Base-by-base conservation (phyloP, 1,140 invertebrate species). In the Anastrepha obliqua region DNA sequence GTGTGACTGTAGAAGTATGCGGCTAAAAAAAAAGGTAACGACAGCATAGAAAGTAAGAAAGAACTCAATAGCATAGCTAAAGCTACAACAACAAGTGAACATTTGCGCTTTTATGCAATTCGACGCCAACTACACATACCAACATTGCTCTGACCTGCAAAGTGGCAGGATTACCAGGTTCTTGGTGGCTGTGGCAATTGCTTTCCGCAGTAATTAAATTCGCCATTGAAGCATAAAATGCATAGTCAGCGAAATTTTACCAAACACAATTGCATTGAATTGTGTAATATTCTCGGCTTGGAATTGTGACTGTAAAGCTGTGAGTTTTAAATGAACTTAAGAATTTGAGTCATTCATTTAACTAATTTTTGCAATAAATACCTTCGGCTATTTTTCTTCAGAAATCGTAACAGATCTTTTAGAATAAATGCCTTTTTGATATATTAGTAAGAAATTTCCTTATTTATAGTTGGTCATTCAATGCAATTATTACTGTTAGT, bases 181-280 rank as follows among this genome's bases (percentile, higher is more conserved):
- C 74, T 55, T 81, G 74, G 39, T 47, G 55, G 55, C 20, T 81
- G 74, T 47, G 74, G 39, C 74, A 81, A 81, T 8, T 81, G 74
- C 74, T 81, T 81, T 81, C 74, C 74, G 74, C 74, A 81, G 74
- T 47, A 81, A 81, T 81, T 81, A 81, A 81, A 81, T 55, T 55
- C 74, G 47, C 74, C 74, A 81, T 81, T 81, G 47, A 81, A 81
- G 74, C 74, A 81, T 81, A 81, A 81, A 55, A 51, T 81, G 74
- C 74, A 81, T 20, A 17, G 74, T 0, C 47, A 81, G 74, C 74
- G 17, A 55, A 55, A 29, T 51, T 6, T 29, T 47, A 29, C 51
- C n/a, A 6, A 20, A 67, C 29, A 67, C 29, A 67, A 17, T 62
- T 62, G 60, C 6, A 67, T 62, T 62, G 17, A 13, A 62, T 62